These are phyloP conservation scores for Sweltsa coloradensis DNA, from an alignment of 1,140 invertebrate genomes.

Conservation along the genomic window DNA sequence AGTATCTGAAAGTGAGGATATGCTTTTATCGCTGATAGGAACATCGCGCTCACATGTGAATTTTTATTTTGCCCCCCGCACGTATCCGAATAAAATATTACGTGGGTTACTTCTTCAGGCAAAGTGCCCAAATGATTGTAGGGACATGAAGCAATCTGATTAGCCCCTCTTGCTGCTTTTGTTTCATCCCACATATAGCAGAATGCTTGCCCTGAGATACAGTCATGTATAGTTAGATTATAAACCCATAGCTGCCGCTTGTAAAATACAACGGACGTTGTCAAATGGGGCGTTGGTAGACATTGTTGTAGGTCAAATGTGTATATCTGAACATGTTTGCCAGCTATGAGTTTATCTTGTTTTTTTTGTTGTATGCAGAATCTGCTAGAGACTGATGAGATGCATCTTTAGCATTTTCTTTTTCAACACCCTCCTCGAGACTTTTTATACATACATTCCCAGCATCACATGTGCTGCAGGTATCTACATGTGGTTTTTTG, in stretches of 20 bases:
- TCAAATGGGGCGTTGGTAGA: conserved; percentile 12
- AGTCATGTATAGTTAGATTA: conserved; percentile 15
- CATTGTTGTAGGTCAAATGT: conserved; percentile 14
- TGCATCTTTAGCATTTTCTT: not conserved
- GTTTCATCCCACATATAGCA: conserved; percentile 28
- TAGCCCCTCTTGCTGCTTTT: conserved; percentile 21
- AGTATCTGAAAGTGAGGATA: conserved; percentile 10
- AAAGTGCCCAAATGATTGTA: conserved; percentile 17
- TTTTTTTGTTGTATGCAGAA: not conserved
- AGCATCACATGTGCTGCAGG: not conserved
- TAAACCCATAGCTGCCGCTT: conserved; percentile 16
- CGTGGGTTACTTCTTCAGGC: conserved; percentile 13
- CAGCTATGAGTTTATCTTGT: not conserved
- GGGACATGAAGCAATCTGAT: conserved; percentile 23
- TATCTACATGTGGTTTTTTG: conserved; percentile 7
- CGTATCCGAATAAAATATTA: conserved; percentile 24
- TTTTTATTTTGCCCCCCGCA: conserved; percentile 28
- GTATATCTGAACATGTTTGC: not conserved
- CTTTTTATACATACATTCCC: not conserved
- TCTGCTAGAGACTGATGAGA: not conserved
- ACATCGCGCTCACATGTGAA: conserved; percentile 19
- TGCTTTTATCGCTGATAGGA: conserved; percentile 9
- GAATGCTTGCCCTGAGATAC: conserved; percentile 13
- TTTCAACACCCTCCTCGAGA: too few relatives aligned
- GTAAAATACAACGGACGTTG: conserved; percentile 13